These are phyloP conservation scores for Coregonus suidteri DNA, from an alignment of 2,797 vertebrate species.

Conservation along the genomic window DNA sequence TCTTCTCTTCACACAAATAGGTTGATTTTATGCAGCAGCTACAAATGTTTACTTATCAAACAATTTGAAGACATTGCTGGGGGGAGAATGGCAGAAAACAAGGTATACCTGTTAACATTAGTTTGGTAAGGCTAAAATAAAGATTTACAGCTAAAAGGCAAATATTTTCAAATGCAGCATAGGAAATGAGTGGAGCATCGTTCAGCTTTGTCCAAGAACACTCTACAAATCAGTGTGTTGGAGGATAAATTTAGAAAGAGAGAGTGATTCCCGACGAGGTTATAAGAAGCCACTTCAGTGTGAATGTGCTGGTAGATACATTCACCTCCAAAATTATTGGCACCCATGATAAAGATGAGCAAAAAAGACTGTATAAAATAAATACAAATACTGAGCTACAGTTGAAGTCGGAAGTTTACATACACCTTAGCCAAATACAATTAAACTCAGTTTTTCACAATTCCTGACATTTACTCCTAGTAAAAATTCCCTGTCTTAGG, in stretches of 20 bases:
- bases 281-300: conserved; percentile 58
- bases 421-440: too few species aligned
- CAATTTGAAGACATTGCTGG: conserved; percentile 16
- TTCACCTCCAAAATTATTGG: too few species aligned
- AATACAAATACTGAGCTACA: too few species aligned
- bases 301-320: conserved; percentile 58
- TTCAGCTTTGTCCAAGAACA: conserved; percentile 55
- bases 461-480: too few species aligned
- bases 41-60: too few species aligned
- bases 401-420: too few species aligned
- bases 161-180: conserved; percentile 48
- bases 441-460: too few species aligned
- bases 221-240: conserved; percentile 48
- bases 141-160: conserved; percentile 25
- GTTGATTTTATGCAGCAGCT: too few species aligned
- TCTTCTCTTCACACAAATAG: too few species aligned
- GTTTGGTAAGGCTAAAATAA: conserved; percentile 6
- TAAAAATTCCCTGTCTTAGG: too few species aligned
- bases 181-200: conserved; percentile 54
- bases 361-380: too few species aligned
- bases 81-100: not conserved
- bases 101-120: not conserved
- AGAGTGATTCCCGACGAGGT: conserved; percentile 60
- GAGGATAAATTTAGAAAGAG: conserved; percentile 60
- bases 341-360: too few species aligned